phyloP scores from a whole-genome alignment of 2,113 vertebrate genomes.

The Ptyas mucosa region DNA sequence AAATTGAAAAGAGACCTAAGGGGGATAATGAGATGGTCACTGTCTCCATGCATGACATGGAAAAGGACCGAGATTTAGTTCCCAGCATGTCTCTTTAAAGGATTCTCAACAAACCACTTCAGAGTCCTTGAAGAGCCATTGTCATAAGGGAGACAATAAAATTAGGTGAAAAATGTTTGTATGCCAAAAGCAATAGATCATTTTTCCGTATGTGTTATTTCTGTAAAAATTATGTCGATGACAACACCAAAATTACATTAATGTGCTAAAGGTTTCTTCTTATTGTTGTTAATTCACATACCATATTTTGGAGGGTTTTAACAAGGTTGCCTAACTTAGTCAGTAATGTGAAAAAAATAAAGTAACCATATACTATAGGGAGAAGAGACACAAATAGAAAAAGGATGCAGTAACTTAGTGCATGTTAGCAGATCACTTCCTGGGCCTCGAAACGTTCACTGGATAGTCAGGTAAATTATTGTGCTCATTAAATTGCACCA shows the following conservation, averaged over 20 bases:
- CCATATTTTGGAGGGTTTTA: background rate
- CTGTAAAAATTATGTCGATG: background rate
- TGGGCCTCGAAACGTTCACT: conserved; percentile 77
- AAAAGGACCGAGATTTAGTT: background rate
- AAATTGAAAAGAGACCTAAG: background rate
- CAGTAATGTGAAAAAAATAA: conserved; percentile 22
- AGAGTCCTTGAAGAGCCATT: background rate
- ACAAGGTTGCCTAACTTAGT: conserved; percentile 30
- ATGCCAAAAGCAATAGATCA: background rate
- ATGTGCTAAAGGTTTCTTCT: background rate
- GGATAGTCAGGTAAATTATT: conserved; percentile 80
- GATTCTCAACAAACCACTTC: background rate
- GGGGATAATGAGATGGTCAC: background rate
- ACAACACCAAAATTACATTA: background rate
- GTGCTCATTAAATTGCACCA: conserved; percentile 81
- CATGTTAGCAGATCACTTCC: conserved; percentile 72
- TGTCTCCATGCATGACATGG: background rate
- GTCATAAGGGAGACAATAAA: background rate
- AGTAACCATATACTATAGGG: conserved; percentile 56
- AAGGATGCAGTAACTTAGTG: conserved; percentile 66
- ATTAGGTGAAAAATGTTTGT: background rate
- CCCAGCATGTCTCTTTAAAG: background rate
- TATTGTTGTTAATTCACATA: background rate
- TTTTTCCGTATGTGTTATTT: background rate
- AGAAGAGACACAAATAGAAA: conserved; percentile 64